phyloP scores from a whole-genome alignment of 92 coral and sea anemone genomes.

The Isaurus tuberculatus region DNA sequence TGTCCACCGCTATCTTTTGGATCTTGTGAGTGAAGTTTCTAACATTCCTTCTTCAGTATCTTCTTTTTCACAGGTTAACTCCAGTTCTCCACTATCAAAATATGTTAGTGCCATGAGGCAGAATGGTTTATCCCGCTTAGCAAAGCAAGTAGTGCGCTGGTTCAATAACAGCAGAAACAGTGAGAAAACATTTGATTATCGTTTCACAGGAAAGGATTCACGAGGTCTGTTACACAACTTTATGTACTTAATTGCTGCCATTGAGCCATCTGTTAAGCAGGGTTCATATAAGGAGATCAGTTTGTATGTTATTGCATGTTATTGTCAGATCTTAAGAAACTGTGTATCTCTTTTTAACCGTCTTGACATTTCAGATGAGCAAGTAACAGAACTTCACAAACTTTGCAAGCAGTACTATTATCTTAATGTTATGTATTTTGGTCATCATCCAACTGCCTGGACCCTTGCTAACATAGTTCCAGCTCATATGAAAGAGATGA shows the following conservation, averaged over 20 bases:
- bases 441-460: slow-evolving; percentile 49
- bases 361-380: slow-evolving; percentile 25
- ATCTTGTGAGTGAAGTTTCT: slow-evolving; percentile 48
- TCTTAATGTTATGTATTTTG: slow-evolving; percentile 35
- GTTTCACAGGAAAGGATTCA: slow-evolving; percentile 41
- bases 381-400: slow-evolving; percentile 21
- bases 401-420: slow-evolving; percentile 20
- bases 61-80: slow-evolving; percentile 44
- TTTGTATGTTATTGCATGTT: slow-evolving; percentile 32
- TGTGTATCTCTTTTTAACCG: slow-evolving; percentile 40
- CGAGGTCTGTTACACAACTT: slow-evolving; percentile 23
- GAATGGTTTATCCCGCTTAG: slow-evolving; percentile 16
- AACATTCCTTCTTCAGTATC: slow-evolving; percentile 28
- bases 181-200: slow-evolving; percentile 44
- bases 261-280: slow-evolving; percentile 14
- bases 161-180: slow-evolving; percentile 35
- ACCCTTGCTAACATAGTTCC: slow-evolving; percentile 39
- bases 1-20: slow-evolving; percentile 39
- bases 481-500: slow-evolving; percentile 36
- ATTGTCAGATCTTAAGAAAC: slow-evolving; percentile 3
- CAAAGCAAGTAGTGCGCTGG: slow-evolving; percentile 37
- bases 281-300: background rate
- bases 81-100: slow-evolving; percentile 22
- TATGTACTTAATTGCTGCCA: slow-evolving; percentile 31
- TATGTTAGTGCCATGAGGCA: slow-evolving; percentile 38